phyloP scores from a whole-genome alignment of 2,888 invertebrate species.

The Amphipyra tragopoginis region DNA sequence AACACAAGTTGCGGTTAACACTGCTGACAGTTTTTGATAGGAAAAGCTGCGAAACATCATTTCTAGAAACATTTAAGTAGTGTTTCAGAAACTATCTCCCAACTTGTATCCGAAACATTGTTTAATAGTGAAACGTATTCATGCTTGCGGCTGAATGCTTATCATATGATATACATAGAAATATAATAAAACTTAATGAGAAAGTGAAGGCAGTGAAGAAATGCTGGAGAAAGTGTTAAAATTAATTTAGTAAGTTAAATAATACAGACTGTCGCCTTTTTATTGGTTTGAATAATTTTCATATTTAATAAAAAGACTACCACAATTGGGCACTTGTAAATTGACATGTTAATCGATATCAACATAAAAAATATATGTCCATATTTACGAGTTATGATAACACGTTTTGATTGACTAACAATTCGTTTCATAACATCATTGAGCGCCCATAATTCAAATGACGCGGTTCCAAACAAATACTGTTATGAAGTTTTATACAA shows the following conservation, averaged over 20 bases:
- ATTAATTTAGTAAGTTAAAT: not conserved
- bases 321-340: slow-evolving; percentile 1
- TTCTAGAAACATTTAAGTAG: no score
- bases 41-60: no score
- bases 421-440: slow-evolving; percentile 54
- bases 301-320: not conserved
- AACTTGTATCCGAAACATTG: no score
- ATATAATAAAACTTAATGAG: not conserved
- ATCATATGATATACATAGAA: not conserved
- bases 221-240: slow-evolving; percentile 8
- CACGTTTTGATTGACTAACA: slow-evolving; percentile 44
- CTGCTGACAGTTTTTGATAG: no score
- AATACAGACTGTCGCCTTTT: not conserved
- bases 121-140: no score
- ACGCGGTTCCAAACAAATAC: slow-evolving; percentile 49
- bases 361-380: not conserved
- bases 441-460: slow-evolving; percentile 21
- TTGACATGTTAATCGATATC: not conserved
- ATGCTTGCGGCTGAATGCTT: no score
- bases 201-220: slow-evolving; percentile 1
- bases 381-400: slow-evolving; percentile 21
- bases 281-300: not conserved
- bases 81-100: no score
- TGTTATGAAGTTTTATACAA: slow-evolving; percentile 52
- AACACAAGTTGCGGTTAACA: no score